phyloP scores from a whole-genome alignment of 1,140 invertebrate species.

The Ectropis grisescens region DNA sequence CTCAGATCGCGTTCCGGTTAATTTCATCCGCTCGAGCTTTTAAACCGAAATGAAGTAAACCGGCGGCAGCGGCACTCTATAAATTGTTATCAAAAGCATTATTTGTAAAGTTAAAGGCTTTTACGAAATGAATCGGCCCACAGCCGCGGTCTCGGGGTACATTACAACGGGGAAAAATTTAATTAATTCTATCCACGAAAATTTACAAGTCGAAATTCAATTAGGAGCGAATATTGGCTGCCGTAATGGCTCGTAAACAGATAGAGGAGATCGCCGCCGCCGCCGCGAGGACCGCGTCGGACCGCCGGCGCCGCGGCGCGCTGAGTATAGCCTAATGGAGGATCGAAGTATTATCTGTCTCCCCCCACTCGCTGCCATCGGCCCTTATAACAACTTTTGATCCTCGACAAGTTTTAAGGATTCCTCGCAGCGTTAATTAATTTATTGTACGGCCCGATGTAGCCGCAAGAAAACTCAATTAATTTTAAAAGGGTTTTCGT shows the following conservation, averaged over 20 bases:
- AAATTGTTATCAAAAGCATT: conserved; percentile 1
- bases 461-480: conserved; percentile 69
- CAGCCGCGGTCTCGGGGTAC: conserved; percentile 12
- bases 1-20: too few species aligned
- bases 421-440: conserved; percentile 68
- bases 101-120: conserved; percentile 27
- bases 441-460: conserved; percentile 65
- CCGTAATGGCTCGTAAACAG: conserved; percentile 46
- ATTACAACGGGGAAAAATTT: conserved; percentile 27
- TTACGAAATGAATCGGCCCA: conserved; percentile 25
- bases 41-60: too few species aligned
- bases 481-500: conserved; percentile 70
- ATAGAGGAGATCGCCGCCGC: conserved; percentile 34
- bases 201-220: conserved; percentile 39
- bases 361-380: conserved; percentile 23
- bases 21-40: too few species aligned
- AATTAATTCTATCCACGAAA: conserved; percentile 35
- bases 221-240: conserved; percentile 33
- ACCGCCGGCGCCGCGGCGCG: too few species aligned
- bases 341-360: conserved; percentile 62
- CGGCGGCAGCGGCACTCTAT: too few species aligned
- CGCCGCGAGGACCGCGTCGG: conserved; percentile 53
- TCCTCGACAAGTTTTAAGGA: conserved; percentile 67
- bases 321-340: conserved; percentile 67
- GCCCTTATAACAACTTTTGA: conserved; percentile 50